Percentiles rank a stretch among this genome's conserved stretches.
phyloP scores from a whole-genome alignment of 2,797 vertebrate genomes.

The Balearica regulorum region DNA sequence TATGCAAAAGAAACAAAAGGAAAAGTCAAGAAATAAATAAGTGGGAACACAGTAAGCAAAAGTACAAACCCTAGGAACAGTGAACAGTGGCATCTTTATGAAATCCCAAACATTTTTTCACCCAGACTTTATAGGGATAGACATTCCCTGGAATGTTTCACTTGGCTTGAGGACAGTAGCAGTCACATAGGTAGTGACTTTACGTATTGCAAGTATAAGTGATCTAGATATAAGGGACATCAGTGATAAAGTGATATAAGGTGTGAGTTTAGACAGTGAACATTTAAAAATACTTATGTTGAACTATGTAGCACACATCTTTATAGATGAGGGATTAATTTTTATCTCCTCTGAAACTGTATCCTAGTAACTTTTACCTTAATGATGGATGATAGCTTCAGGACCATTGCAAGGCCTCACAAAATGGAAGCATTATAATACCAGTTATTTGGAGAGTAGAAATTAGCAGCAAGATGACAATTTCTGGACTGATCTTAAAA shows the following conservation, averaged over 20 bases:
- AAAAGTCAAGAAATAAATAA: not conserved
- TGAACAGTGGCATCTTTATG: not conserved
- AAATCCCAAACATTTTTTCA: not conserved
- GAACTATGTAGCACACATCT: not conserved
- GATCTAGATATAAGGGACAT: not conserved
- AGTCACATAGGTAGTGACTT: not conserved
- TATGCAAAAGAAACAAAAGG: not conserved
- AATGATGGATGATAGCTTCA: not conserved
- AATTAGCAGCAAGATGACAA: conserved; percentile 12
- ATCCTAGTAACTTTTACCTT: not conserved
- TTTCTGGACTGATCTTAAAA: conserved; percentile 34
- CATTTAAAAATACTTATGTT: not conserved
- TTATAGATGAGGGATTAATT: conserved; percentile 26
- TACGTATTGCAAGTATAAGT: not conserved
- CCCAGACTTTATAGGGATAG: not conserved
- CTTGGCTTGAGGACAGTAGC: not conserved
- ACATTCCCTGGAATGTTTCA: not conserved
- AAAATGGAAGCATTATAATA: not conserved
- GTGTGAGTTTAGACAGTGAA: not conserved
- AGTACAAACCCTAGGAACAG: not conserved
- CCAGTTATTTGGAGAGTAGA: not conserved
- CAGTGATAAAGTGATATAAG: not conserved
- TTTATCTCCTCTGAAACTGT: conserved; percentile 7
- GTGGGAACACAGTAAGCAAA: not conserved
- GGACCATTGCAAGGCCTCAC: not conserved